Conservation (phyloP, 2,797 vertebrate species). For the Triplophysa yarkandensis region DNA sequence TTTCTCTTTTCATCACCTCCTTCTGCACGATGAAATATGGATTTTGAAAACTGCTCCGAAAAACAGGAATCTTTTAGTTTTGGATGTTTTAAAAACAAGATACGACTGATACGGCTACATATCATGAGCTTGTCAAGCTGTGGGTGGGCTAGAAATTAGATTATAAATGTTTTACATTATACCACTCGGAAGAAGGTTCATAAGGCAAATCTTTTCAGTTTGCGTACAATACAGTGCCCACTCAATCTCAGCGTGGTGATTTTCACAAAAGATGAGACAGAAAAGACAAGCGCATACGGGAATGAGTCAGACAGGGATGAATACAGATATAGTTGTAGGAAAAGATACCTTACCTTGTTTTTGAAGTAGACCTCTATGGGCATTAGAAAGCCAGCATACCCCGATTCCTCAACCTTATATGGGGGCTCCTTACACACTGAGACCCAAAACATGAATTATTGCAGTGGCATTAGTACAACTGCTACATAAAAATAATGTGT, state of each 20-base stretch:
- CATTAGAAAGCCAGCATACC: conserved; percentile 98
- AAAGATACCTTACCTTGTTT: conserved; percentile 85
- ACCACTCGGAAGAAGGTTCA: conserved; percentile 17
- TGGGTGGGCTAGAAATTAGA: conserved; percentile 18
- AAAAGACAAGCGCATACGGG: conserved; percentile 8
- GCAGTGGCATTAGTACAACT: background rate
- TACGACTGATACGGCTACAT: conserved; percentile 10
- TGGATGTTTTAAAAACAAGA: conserved; percentile 32
- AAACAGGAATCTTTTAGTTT: conserved; percentile 5
- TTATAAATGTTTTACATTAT: conserved; percentile 15
- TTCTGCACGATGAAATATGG: background rate
- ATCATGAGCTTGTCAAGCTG: conserved; percentile 24
- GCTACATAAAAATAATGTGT: background rate
- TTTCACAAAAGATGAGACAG: conserved; percentile 22
- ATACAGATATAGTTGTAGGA: background rate
- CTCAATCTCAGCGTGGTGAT: conserved; percentile 23
- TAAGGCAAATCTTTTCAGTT: conserved; percentile 9
- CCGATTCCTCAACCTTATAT: conserved; percentile 98
- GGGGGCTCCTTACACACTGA: conserved; percentile 98
- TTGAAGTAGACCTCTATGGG: conserved; percentile 99
- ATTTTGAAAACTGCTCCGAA: conserved; percentile 4
- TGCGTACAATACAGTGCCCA: conserved; percentile 13
- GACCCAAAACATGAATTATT: conserved; percentile 26
- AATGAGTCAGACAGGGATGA: conserved; percentile 4
- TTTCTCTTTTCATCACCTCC: conserved; percentile 2